Base-by-base conservation (phyloP, 2,113 vertebrate genomes). In the Pterophyllum scalare region DNA sequence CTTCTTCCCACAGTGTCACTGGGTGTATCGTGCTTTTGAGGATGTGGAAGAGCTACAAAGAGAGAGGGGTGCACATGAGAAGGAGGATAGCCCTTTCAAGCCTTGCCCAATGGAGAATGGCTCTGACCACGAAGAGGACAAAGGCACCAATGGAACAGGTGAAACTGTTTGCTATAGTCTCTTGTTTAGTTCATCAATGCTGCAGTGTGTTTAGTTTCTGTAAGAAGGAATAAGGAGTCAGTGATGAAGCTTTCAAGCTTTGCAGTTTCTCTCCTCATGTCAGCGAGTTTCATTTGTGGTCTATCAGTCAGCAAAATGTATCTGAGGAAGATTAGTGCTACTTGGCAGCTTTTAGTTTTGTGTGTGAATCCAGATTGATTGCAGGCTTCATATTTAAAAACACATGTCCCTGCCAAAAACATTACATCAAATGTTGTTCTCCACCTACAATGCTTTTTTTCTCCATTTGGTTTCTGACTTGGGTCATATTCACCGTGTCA, bases 1-100 rank as follows among this genome's bases (percentile, higher is more conserved):
- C 33, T 87, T n/a, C 83, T 26, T 28, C 33, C 59, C 11, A 9
- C 81, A 93, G 90, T 97, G 95, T 89, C 97, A 97, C 90, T 99
- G 98, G 98, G 96, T 97, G 74, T 99, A 98, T 91, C 96, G 97
- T 35, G 97, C 97, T 3, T 96, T 97, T 15, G 98, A 99, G 89
- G 97, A 98, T 70, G 97, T 97, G 28, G 97, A 98, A 58, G 96
- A 97, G 76, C 96, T 96, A 1, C 93, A 96, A 31, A 77, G 49
- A 79, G 62, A 60, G 14, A 26, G 52, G 13, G 80, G 59, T 20
- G 40, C 64, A 5, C 81, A 22, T 12, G 91, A 92, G 24, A 89
- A 93, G 79, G 89, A 86, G 58, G 86, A 88, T 59, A 87, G 67
- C 11, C 33, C 24, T 61, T 96, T 93, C 81, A 91, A 87, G 33